A percentile compares a stretch with the other conserved stretches of the same genome.
Conservation (phyloP, 2,888 invertebrate species). For the Oeneis ivallda region DNA sequence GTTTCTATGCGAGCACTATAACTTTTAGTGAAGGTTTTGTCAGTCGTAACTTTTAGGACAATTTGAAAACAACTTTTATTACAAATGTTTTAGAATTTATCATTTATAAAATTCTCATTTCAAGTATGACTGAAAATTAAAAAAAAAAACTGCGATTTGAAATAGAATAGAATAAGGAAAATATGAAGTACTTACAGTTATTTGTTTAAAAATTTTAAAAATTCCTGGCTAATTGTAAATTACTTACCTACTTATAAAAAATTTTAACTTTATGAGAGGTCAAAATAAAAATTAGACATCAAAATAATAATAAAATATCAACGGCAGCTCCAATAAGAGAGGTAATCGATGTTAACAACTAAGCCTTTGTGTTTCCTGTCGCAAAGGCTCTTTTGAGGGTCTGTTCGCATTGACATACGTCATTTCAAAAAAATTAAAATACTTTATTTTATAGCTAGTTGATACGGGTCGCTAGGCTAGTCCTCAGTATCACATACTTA, state of each 20-base stretch:
- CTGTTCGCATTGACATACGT: conserved; percentile 48
- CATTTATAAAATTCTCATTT: no score
- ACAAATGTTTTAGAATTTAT: no score
- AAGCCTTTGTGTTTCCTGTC: conserved; percentile 55
- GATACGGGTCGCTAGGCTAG: no score
- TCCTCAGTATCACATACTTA: no score
- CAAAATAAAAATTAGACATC: conserved; percentile 13
- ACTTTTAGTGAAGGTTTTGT: conserved; percentile 15
- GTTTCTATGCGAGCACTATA: conserved; percentile 21
- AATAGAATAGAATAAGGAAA: no score
- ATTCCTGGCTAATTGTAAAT: no score
- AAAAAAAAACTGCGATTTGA: no score
- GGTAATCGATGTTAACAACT: conserved; percentile 52
- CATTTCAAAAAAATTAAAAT: no score
- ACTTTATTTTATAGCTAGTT: no score
- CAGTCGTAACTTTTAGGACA: background rate
- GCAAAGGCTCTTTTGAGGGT: conserved; percentile 44
- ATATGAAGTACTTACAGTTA: no score
- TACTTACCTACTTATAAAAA: background rate
- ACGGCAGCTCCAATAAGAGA: conserved; percentile 41
- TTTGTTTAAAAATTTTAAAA: no score
- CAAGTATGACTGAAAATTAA: no score
- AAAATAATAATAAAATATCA: conserved; percentile 19
- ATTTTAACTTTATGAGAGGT: conserved; percentile 4
- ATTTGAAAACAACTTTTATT: conserved; percentile 5